Base-by-base conservation (phyloP, 2,113 vertebrate genomes). In the Melanostigma gelatinosum region DNA sequence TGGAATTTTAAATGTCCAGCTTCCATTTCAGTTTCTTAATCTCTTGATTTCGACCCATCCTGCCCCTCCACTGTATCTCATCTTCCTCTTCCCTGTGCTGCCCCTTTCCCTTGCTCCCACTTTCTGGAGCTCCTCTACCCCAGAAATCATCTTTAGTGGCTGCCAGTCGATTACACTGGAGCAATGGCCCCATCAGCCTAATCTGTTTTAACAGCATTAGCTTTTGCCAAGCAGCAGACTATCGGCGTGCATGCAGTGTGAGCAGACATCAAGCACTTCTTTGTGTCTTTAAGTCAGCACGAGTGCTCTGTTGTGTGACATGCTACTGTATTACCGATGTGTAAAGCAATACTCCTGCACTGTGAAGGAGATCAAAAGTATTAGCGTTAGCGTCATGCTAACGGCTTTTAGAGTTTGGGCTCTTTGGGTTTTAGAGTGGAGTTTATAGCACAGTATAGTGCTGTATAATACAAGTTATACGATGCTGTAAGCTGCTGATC, bases 161-260 rank as follows among this genome's bases (percentile, higher is more conserved):
- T 83, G 85, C 63, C 83, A 82, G 79, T 83, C 72, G 82, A 90
- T 92, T 87, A 90, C 81, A 81, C 27, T 57, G 73, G 82, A 75
- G 77, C 82, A 69, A 75, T 77, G 77, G 77, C 84, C 84, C 83
- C 76, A 77, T 89, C 85, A 73, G 34, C 62, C 77, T 87, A 89
- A 90, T 89, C 87, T 85, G 77, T 86, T 82, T 86, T 65, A 91
- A 81, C 86, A 90, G 87, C 73, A 72, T 88, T 85, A 77, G 72
- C 88, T 77, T 54, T 44, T 48, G 73, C 80, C 60, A 50, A 73
- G 69, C 81, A 60, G 76, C 64, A 65, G 40, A 63, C 61, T 16
- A 27, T 75, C 38, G 48, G 4, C n/a, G 36, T 44, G 48, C 63
- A 54, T 52, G 64, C 40, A 18, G 38, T 38, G 40, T 84, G 70